Conservation (phyloP, 2,113 vertebrate species). For the Corythoichthys intestinalis region DNA sequence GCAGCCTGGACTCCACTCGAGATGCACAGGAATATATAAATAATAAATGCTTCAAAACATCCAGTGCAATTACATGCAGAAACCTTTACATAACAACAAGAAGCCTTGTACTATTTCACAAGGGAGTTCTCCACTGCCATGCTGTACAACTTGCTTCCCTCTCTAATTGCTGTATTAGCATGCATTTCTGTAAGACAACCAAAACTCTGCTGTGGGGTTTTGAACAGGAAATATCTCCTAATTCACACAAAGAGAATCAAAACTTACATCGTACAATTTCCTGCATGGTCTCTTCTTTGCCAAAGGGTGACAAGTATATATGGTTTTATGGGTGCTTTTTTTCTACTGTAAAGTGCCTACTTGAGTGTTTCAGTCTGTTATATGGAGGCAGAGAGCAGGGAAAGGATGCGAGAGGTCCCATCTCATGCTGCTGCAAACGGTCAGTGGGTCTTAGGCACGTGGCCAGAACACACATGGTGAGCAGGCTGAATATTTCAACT, state of each 20-base stretch:
- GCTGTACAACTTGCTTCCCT: slow-evolving; percentile 59
- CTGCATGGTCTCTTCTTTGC: slow-evolving; percentile 31
- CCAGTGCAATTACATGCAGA: slow-evolving; percentile 67
- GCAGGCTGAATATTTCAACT: slow-evolving; percentile 63
- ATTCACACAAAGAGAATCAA: slow-evolving; percentile 53
- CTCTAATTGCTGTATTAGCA: slow-evolving; percentile 71
- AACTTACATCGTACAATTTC: slow-evolving; percentile 42
- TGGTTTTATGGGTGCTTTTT: slow-evolving; percentile 21
- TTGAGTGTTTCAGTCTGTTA: slow-evolving; percentile 17
- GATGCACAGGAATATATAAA: slow-evolving; percentile 68
- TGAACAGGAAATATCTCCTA: slow-evolving; percentile 39
- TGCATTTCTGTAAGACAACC: slow-evolving; percentile 61
- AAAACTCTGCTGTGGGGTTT: slow-evolving; percentile 40
- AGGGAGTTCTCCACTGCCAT: slow-evolving; percentile 65
- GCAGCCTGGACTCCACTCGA: slow-evolving; percentile 45
- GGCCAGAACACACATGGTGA: slow-evolving; percentile 69
- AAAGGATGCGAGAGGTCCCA: slow-evolving; percentile 45
- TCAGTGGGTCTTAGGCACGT: slow-evolving; percentile 61
- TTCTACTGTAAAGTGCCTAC: slow-evolving; percentile 14
- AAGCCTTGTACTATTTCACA: slow-evolving; percentile 62
- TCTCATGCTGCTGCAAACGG: slow-evolving; percentile 58
- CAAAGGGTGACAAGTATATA: slow-evolving; percentile 18
- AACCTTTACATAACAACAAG: slow-evolving; percentile 74
- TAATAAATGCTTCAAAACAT: slow-evolving; percentile 69
- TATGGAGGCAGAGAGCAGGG: background rate